Conservation (phyloP, 2,797 vertebrate genomes). For the Pyrrhura leucotis region DNA sequence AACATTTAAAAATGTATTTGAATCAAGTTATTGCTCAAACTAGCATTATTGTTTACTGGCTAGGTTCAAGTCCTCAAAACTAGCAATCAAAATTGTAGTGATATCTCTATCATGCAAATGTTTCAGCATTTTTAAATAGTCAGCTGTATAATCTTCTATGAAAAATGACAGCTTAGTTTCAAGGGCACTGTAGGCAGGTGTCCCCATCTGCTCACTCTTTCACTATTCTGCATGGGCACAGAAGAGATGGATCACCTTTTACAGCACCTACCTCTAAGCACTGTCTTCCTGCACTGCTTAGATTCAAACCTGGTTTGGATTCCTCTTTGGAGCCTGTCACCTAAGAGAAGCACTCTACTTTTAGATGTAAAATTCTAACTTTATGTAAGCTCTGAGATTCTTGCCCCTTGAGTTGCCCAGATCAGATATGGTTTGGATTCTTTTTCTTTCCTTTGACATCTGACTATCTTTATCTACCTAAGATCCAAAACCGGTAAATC, state of each 20-base stretch:
- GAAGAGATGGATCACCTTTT: background rate
- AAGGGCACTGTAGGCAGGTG: background rate
- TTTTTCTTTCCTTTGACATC: background rate
- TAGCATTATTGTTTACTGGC: background rate
- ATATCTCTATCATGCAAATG: background rate
- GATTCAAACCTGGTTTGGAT: background rate
- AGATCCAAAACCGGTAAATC: background rate
- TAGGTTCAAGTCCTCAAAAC: background rate
- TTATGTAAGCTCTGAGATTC: background rate
- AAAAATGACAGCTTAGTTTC: background rate
- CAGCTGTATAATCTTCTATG: background rate
- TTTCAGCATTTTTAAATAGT: background rate
- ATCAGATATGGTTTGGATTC: accelerated
- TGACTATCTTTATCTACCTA: background rate
- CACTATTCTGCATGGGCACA: background rate
- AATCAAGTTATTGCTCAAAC: background rate
- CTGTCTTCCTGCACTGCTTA: background rate
- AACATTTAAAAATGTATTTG: background rate
- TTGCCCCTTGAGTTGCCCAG: background rate
- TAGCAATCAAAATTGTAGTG: background rate
- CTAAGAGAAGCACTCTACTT: background rate
- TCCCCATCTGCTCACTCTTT: background rate
- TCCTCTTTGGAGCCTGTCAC: background rate
- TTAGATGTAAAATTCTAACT: background rate
- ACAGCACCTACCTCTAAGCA: background rate